Evolutionary conservation across 2,888 invertebrate genomes (phyloP).

Genomic region (Ditula angustiorana): DNA sequence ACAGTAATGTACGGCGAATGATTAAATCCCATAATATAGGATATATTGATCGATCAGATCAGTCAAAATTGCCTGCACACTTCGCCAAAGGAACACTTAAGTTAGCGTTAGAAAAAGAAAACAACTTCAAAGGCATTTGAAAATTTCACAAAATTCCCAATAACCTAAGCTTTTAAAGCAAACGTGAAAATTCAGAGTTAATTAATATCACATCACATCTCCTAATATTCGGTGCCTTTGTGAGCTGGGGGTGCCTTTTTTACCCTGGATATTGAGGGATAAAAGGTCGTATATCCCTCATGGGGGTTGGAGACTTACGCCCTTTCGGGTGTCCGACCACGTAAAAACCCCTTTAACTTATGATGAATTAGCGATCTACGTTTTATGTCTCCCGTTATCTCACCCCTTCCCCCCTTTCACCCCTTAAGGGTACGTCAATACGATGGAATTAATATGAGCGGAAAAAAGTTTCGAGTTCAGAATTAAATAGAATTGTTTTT

Average conservation of each 20-base stretch:
- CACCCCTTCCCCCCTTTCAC: slow-evolving; percentile 54
- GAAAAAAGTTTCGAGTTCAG: slow-evolving; percentile 57
- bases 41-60: too few relatives aligned
- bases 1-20: too few relatives aligned
- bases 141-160: slow-evolving; percentile 18
- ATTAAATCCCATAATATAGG: too few relatives aligned
- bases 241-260: slow-evolving; percentile 64
- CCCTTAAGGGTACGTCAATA: slow-evolving; percentile 70
- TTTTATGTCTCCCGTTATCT: slow-evolving; percentile 84
- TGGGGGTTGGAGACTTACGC: neutral
- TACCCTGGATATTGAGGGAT: slow-evolving; percentile 42
- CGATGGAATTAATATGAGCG: slow-evolving; percentile 81
- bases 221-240: slow-evolving; percentile 58
- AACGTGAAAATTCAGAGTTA: slow-evolving; percentile 61
- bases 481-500: slow-evolving; percentile 40
- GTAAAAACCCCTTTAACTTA: slow-evolving; percentile 86
- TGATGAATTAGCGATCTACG: slow-evolving; percentile 86
- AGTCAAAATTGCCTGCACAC: too few relatives aligned
- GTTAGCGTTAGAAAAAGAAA: neutral
- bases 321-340: slow-evolving; percentile 58
- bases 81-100: too few relatives aligned
- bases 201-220: slow-evolving; percentile 73
- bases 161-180: slow-evolving; percentile 38
- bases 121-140: slow-evolving; percentile 14
- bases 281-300: slow-evolving; percentile 8